Evolutionary conservation across 2,888 invertebrate genomes (phyloP).

Genomic region (Drosophila meridiana): DNA sequence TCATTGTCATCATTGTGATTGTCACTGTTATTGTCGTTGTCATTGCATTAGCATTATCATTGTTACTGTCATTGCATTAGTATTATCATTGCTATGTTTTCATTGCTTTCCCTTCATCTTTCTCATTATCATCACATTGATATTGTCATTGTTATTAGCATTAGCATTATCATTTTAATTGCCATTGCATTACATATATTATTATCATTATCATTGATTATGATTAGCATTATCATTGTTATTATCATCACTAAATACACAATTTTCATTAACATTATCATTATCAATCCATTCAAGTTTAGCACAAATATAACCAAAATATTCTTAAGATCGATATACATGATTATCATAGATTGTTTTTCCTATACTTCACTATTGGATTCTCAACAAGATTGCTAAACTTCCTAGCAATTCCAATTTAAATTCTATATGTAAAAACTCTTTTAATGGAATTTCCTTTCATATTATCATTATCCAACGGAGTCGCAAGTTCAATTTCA

Average conservation of each 20-base stretch:
- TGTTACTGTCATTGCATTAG: not conserved
- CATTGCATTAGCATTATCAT: not conserved
- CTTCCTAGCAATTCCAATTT: not conserved
- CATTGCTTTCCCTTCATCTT: too few relatives aligned
- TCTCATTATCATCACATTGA: too few relatives aligned
- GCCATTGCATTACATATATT: too few relatives aligned
- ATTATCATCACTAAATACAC: not conserved
- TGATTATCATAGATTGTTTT: not conserved
- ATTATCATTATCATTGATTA: too few relatives aligned
- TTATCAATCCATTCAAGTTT: too few relatives aligned
- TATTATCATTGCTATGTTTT: not conserved
- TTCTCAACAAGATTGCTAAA: not conserved
- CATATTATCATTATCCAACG: slow-evolving; percentile 13
- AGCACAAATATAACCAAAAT: too few relatives aligned
- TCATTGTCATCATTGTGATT: not conserved
- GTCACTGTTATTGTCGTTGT: not conserved
- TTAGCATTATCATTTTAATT: too few relatives aligned
- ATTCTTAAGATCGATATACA: too few relatives aligned
- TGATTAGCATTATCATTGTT: not conserved
- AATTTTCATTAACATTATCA: too few relatives aligned
- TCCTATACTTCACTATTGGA: not conserved
- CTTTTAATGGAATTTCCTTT: not conserved
- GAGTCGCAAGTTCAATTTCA: slow-evolving; percentile 30
- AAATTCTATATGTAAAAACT: not conserved
- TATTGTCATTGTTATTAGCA: too few relatives aligned